Evolutionary conservation across 2,888 invertebrate genomes (phyloP), one percentile per base, ranked within the genome.

Genomic region (Neocrepidodera transversa): DNA sequence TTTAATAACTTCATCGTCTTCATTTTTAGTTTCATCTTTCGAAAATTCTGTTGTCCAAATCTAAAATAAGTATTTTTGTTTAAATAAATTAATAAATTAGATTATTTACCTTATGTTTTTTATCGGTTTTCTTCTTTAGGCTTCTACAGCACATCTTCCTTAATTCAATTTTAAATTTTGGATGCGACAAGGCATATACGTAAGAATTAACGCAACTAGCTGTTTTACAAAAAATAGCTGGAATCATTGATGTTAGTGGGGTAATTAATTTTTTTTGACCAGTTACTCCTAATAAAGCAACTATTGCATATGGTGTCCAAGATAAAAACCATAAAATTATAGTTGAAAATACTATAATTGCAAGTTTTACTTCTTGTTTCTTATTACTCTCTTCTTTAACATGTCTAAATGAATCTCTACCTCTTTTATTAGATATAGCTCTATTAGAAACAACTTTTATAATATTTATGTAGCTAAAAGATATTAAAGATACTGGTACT

Each of bases 201-300:
- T 90, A 91, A 0, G 93, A 92, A 79, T 93, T 91, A 60, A 91
- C 83, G 73, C 91, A 91, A 32, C 91, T 90, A 0, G 92, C 90
- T 0, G 88, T 86, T 78, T 93, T 93, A 75, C 91, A 91, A 76
- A 91, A 90, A 62, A 91, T 78, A 0, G 91, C 91, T 0, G 91
- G 92, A 30, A 91, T 81, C 89, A 91, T 90, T 0, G 91, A 90
- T 2, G 83, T 79, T 26, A 87, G 72, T 0, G 92, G 92, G 0
- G 88, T 86, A 32, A 93, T 82, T 10, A 86, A 76, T 18, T 85
- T 78, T 62, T 85, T 84, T 68, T 85, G 80, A 1, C 87, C 88
- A 62, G 85, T 85, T 66, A 90, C 86, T 0, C 92, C 92, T 16
- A 92, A 74, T 23, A 93, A 82, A 10, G 92, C 86, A 0, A 93